Percentiles rank a stretch among this genome's conserved stretches.
phyloP scores from a whole-genome alignment of 2,888 invertebrate species.

The Autographa gamma region DNA sequence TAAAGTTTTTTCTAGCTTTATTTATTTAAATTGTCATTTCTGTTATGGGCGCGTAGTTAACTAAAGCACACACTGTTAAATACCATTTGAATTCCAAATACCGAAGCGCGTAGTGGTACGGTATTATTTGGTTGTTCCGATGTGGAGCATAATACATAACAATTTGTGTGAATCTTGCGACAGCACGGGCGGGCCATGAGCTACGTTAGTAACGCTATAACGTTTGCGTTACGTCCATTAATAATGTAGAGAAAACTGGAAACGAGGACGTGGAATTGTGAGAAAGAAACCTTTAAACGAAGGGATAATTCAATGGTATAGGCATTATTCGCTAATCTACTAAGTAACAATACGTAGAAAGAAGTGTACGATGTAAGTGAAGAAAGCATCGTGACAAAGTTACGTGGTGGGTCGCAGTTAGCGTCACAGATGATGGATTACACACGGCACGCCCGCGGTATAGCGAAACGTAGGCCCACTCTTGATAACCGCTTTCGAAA shows the following conservation, averaged over 20 bases:
- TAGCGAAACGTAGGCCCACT: conserved; percentile 45
- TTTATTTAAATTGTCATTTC: conserved; percentile 33
- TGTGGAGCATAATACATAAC: background rate
- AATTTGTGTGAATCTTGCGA: conserved; percentile 7
- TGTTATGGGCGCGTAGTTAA: conserved; percentile 32
- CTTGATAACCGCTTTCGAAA: conserved; percentile 59
- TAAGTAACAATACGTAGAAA: conserved; percentile 38
- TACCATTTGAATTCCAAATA: conserved; percentile 1
- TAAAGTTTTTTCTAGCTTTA: conserved; percentile 34
- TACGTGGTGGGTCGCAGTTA: conserved; percentile 65
- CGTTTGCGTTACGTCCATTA: conserved; percentile 11
- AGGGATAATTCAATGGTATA: conserved; percentile 18
- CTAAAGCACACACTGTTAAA: conserved; percentile 14
- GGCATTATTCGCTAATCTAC: conserved; percentile 25
- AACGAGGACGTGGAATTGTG: background rate
- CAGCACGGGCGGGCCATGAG: conserved; percentile 2
- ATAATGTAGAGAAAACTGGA: background rate
- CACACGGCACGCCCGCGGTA: conserved; percentile 50
- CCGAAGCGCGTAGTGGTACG: background rate
- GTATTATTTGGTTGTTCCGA: background rate
- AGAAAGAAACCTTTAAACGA: background rate
- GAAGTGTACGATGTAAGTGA: conserved; percentile 45
- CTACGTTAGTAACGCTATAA: background rate
- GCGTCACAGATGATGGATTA: conserved; percentile 69
- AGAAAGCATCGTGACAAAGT: conserved; percentile 61